phyloP scores from a whole-genome alignment of 2,113 vertebrate genomes.

The Abramis brama region DNA sequence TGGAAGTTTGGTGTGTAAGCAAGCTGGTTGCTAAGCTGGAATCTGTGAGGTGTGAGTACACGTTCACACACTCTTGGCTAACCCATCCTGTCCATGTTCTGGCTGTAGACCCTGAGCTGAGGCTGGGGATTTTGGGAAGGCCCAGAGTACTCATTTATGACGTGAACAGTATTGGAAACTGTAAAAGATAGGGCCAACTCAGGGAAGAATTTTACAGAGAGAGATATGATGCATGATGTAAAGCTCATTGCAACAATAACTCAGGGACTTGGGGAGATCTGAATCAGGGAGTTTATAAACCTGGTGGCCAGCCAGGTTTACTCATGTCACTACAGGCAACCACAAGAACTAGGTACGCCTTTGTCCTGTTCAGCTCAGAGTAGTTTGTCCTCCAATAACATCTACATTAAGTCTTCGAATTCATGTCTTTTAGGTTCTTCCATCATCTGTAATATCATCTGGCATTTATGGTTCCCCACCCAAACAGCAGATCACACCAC shows the following conservation, averaged over 20 bases:
- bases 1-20: conserved; percentile 54
- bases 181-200: conserved; percentile 19
- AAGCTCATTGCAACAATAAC: conserved; percentile 9
- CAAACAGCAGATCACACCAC: conserved; percentile 19
- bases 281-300: background rate
- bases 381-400: conserved; percentile 12
- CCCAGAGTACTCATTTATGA: conserved; percentile 48
- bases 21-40: conserved; percentile 65
- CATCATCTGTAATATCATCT: conserved; percentile 32
- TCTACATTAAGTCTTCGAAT: background rate
- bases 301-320: background rate
- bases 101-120: conserved; percentile 47
- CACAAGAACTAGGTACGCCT: background rate
- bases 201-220: conserved; percentile 32
- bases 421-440: conserved; percentile 13
- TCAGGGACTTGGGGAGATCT: background rate
- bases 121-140: conserved; percentile 52
- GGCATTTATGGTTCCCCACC: conserved; percentile 35
- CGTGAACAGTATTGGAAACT: conserved; percentile 6
- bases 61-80: conserved; percentile 16
- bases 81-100: conserved; percentile 63
- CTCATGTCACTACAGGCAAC: conserved; percentile 17
- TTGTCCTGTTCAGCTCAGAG: conserved; percentile 5
- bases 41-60: conserved; percentile 47
- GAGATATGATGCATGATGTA: conserved; percentile 8